Base-by-base conservation (phyloP, 2,113 vertebrate genomes). In the Meleagris gallopavo region DNA sequence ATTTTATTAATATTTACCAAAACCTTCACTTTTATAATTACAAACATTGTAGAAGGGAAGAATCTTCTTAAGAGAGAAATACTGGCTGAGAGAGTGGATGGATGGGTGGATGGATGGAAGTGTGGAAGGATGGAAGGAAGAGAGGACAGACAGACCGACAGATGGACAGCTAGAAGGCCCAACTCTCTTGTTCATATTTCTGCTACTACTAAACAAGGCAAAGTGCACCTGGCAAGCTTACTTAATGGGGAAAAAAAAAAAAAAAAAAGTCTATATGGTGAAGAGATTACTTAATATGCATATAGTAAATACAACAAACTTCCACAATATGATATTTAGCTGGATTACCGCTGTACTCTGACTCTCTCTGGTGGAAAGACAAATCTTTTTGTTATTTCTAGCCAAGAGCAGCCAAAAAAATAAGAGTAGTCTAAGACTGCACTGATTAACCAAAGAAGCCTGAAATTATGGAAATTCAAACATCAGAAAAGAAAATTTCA, bases 351-450 rank as follows among this genome's bases (percentile, higher is more conserved):
- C 29, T 75, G 25, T n/a, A n/a, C 29, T 67, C 70, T 55, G 52
- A 50, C 16, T 25, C 32, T 69, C 83, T 73, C 29, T 75, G 19
- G 67, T 2, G 2, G 29, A 74, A 81, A 78, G 32, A 84, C 41
- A 8, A 82, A 91, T n/a, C 43, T 91, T 84, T 76, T 57, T 18
- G 43, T 40, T 58, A 65, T 61, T 89, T 25, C 30, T 79, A 91
- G n/a, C 64, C 69, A 88, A 71, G 50, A 72, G 34, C 4, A 81
- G 40, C 41, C 24, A 86, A 60, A 78, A 83, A 80, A 34, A 29
- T 38, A 77, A 91, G 19, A 60, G 27, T 58, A 57, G 27, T 83
- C 58, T n/a, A 36, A 91, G 25, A 8, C 32, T 79, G 46, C 7
- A 11, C 41, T 75, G 66, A 71, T 91, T 71, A 81, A 64, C 9